Percentiles rank a stretch among this genome's conserved stretches.
Evolutionary conservation across 2,797 vertebrate species (phyloP).

Genomic region (Mus minutoides): DNA sequence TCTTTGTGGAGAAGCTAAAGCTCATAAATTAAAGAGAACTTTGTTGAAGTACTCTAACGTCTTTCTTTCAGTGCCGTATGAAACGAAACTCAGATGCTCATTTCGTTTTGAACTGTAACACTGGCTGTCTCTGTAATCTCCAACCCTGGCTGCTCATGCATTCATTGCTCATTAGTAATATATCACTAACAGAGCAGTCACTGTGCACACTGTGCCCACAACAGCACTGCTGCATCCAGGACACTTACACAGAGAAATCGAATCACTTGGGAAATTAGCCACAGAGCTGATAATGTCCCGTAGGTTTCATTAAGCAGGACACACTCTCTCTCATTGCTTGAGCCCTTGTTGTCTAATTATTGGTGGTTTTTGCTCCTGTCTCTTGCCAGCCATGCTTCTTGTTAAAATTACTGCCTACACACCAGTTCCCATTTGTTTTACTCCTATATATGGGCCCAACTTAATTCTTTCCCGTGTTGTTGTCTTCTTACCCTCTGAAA

Average conservation of each 20-base stretch:
- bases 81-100: background rate
- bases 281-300: background rate
- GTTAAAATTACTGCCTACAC: background rate
- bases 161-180: background rate
- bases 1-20: background rate
- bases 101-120: background rate
- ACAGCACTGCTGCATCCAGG: background rate
- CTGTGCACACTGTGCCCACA: too few species aligned
- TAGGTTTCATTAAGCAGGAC: background rate
- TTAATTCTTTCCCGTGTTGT: background rate
- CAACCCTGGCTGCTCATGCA: background rate
- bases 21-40: background rate
- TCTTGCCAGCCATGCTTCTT: background rate
- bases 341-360: background rate
- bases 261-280: background rate
- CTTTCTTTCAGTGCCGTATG: background rate
- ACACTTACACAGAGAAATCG: conserved; percentile 1
- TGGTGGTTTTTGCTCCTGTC: background rate
- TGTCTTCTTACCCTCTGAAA: background rate
- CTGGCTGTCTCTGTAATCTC: background rate
- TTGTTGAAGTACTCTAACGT: background rate
- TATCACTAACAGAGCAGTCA: background rate
- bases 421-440: background rate
- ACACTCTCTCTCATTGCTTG: background rate
- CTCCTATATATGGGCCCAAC: background rate